A percentile compares a stretch with the other conserved stretches of the same genome.
phyloP scores from a whole-genome alignment of 2,797 vertebrate species.

The Micropoecilia bifurca region DNA sequence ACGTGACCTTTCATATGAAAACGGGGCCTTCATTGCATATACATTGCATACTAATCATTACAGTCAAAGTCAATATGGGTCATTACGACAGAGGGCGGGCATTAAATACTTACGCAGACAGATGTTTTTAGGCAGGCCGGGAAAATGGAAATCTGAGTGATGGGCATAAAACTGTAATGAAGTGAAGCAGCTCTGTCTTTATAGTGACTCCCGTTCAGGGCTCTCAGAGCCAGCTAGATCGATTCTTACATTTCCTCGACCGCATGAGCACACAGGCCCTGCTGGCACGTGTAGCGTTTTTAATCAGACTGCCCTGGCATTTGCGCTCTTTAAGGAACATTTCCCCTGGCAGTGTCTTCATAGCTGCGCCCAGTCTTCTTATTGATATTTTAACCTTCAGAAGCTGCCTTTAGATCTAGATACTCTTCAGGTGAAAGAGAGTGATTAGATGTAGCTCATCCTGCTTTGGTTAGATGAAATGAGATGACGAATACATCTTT shows the following conservation, averaged over 20 bases:
- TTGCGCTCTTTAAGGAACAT: slow-evolving; percentile 40
- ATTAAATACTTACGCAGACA: slow-evolving; percentile 31
- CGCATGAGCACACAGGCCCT: slow-evolving; percentile 45
- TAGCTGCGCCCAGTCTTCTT: slow-evolving; percentile 26
- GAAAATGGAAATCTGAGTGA: slow-evolving; percentile 44
- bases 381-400: slow-evolving; percentile 53
- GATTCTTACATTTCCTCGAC: slow-evolving; percentile 66
- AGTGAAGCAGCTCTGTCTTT: slow-evolving; percentile 57
- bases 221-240: slow-evolving; percentile 57
- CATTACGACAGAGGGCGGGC: slow-evolving; percentile 14
- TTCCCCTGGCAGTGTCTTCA: slow-evolving; percentile 40
- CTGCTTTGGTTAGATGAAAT: slow-evolving; percentile 11
- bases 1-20: neutral
- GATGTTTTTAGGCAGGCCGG: slow-evolving; percentile 41
- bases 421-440: slow-evolving; percentile 21
- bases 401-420: slow-evolving; percentile 12
- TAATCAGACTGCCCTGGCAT: slow-evolving; percentile 51
- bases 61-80: slow-evolving; percentile 33
- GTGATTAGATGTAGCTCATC: slow-evolving; percentile 11
- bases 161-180: slow-evolving; percentile 52
- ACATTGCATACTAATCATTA: slow-evolving; percentile 12
- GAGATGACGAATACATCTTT: slow-evolving; percentile 1
- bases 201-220: slow-evolving; percentile 45
- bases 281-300: slow-evolving; percentile 44
- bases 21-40: slow-evolving; percentile 1